Evolutionary conservation across 2,888 invertebrate genomes (phyloP), one percentile per base, ranked within the genome.

Genomic region (Drosophila pegasa): DNA sequence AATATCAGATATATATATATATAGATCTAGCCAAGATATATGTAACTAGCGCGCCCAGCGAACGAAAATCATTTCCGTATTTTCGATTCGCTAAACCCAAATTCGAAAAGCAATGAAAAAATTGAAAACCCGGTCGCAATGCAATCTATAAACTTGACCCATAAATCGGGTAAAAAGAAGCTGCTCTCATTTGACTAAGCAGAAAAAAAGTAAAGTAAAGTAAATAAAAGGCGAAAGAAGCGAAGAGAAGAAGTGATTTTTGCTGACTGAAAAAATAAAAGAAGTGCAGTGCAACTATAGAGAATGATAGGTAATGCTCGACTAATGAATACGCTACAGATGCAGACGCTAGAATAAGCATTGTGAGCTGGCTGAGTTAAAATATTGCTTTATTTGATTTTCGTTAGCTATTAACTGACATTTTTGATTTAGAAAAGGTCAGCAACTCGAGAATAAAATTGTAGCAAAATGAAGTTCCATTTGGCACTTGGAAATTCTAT

Each of bases 61-160:
- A 71, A 45, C 67, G 37, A 62, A 62, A 55, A 48, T 48, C 58
- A 71, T 84, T 83, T 82, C 80, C 86, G 83, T 74, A 66, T 71
- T 64, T 74, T 74, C 75, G 75, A 63, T 73, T 64, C 45, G 62
- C 59, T 57, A 57, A 58, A 31, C 55, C 14, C 9, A 50, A 59
- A 47, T 40, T 40, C 9, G n/a, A 45, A 57, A 9, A 45, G 14
- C 12, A 12, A 25, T 8, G 1, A 52, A 38, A 35, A 35, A 22
- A 22, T n/a, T 18, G 16, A 45, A 64, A 74, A 76, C 69, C 55
- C 66, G 70, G 66, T 75, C 59, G 66, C 78, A 80, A 78, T 82
- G 86, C 87, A 83, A 86, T 83, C 80, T 82, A 83, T 83, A 83
- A 83, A 83, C 83, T 83, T 83, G 83, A 83, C 83, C 83, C 71